Conservation (phyloP, 2,797 vertebrate species). For the Sternarchorhynchus goeldii region DNA sequence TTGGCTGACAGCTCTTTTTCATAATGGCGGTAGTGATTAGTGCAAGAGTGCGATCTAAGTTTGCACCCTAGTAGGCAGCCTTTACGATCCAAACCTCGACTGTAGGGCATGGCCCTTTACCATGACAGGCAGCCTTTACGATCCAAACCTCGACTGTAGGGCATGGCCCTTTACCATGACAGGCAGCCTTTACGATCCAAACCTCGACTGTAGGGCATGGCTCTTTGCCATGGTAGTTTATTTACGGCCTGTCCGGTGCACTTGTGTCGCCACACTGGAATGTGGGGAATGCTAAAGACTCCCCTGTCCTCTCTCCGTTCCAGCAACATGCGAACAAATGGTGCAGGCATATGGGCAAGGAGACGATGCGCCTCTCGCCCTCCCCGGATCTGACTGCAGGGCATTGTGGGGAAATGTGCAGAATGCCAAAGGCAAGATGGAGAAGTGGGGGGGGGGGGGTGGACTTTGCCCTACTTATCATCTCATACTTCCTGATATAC, state of each 20-base stretch:
- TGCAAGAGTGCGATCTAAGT: slow-evolving; percentile 54
- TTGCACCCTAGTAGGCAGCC: slow-evolving; percentile 53
- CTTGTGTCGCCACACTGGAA: slow-evolving; percentile 75
- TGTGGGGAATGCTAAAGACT: slow-evolving; percentile 74
- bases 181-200: slow-evolving; percentile 63
- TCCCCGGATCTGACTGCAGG: slow-evolving; percentile 69
- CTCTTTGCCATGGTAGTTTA: slow-evolving; percentile 71
- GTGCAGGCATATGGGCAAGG: slow-evolving; percentile 68
- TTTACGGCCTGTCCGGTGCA: slow-evolving; percentile 76
- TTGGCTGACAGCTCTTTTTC: slow-evolving; percentile 59
- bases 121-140: no score
- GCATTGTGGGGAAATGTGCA: slow-evolving; percentile 68
- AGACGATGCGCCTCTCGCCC: slow-evolving; percentile 65
- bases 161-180: background rate
- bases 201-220: slow-evolving; percentile 38
- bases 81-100: no score
- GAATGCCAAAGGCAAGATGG: slow-evolving; percentile 73
- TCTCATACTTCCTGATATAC: background rate
- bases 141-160: no score
- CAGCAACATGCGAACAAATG: slow-evolving; percentile 71
- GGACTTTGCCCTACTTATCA: slow-evolving; percentile 20
- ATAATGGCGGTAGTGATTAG: slow-evolving; percentile 32
- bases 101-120: no score
- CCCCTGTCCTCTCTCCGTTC: slow-evolving; percentile 65
- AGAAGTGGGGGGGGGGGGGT: slow-evolving; percentile 61